Conservation (phyloP, 1,140 invertebrate species). For the Drosophila setifemur region DNA sequence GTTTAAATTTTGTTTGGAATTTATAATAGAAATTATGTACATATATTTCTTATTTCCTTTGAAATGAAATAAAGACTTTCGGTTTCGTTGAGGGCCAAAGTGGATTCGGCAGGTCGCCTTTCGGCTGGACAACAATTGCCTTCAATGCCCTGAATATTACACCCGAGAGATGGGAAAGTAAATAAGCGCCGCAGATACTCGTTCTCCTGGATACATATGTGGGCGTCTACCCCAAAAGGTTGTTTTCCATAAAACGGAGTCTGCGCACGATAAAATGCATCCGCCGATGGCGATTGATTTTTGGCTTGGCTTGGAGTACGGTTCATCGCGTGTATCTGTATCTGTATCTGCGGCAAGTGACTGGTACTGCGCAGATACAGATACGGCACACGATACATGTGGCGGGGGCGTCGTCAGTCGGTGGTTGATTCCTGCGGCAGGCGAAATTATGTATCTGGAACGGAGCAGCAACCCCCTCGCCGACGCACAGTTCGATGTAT, state of each 20-base stretch:
- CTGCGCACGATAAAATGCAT: slow-evolving; percentile 58
- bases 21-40: too few species aligned
- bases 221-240: slow-evolving; percentile 1
- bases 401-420: slow-evolving; percentile 20
- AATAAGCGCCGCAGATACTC: slow-evolving; percentile 8
- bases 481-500: neutral
- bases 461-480: slow-evolving; percentile 54
- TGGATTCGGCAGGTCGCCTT: slow-evolving; percentile 16
- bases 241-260: slow-evolving; percentile 39
- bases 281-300: slow-evolving; percentile 65
- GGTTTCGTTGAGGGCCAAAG: slow-evolving; percentile 32
- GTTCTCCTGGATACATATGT: too few species aligned
- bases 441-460: slow-evolving; percentile 66
- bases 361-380: slow-evolving; percentile 51
- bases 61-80: slow-evolving; percentile 7
- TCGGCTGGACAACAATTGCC: slow-evolving; percentile 8
- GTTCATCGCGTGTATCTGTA: slow-evolving; percentile 2
- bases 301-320: neutral
- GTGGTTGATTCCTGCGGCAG: slow-evolving; percentile 58
- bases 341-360: slow-evolving; percentile 9
- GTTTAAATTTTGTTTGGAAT: too few species aligned
- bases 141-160: neutral
- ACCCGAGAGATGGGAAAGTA: slow-evolving; percentile 10
- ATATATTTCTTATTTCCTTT: neutral
- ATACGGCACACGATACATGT: slow-evolving; percentile 5